phyloP scores from a whole-genome alignment of 2,888 invertebrate species.

The Dicranocentrus wangi region DNA sequence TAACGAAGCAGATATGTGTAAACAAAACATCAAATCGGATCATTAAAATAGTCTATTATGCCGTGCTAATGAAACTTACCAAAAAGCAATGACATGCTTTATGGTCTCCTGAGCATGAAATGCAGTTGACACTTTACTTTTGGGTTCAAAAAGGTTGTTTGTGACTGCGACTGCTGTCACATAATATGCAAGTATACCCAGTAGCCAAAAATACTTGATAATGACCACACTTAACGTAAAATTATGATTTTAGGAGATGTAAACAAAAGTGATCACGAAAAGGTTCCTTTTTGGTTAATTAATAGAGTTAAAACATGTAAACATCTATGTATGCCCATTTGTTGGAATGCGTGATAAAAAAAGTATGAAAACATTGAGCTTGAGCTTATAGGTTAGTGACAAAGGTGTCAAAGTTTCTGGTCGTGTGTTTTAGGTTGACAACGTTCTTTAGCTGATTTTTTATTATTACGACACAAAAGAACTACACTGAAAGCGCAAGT shows the following conservation, averaged over 20 bases:
- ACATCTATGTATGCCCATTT: background rate
- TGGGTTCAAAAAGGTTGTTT: too few relatives aligned
- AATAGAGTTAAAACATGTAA: background rate
- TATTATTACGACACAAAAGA: too few relatives aligned
- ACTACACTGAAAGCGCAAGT: too few relatives aligned
- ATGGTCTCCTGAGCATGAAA: background rate
- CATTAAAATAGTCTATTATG: slow-evolving; percentile 24
- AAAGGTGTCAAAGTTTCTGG: slow-evolving; percentile 49
- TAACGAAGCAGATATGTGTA: background rate
- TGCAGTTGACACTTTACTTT: background rate
- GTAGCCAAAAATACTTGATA: too few relatives aligned
- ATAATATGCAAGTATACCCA: too few relatives aligned
- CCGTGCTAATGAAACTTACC: background rate
- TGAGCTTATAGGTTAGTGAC: background rate
- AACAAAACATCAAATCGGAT: slow-evolving; percentile 17
- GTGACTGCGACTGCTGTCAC: too few relatives aligned
- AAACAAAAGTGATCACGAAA: slow-evolving; percentile 17
- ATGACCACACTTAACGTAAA: background rate
- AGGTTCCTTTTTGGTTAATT: slow-evolving; percentile 13
- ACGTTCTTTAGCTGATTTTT: too few relatives aligned
- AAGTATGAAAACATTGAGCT: background rate
- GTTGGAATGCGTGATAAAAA: background rate
- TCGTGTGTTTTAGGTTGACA: too few relatives aligned
- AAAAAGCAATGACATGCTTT: background rate
- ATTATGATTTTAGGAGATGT: background rate